Evolutionary conservation across 2,888 invertebrate genomes (phyloP), one percentile per base, ranked within the genome.

Genomic region (Apamea sordens): DNA sequence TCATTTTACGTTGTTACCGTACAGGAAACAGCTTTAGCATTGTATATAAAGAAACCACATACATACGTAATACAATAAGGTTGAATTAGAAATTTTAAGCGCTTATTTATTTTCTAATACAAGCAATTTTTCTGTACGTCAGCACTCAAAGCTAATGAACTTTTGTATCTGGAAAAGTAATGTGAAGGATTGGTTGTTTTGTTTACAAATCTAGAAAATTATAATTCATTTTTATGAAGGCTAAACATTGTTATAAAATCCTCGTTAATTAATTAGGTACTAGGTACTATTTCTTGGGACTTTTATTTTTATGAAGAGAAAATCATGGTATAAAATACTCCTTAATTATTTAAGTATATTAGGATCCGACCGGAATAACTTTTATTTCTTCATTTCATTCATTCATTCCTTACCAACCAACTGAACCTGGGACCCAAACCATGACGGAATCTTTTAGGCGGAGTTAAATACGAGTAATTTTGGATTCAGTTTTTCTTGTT

Each of bases 31-130:
- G 24, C 47, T 82, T 74, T 41, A 47, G 15, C 11, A 36, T 21
- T 53, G 18, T 56, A 47, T 36, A 18, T 77, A 83, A 83, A 81
- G 67, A 71, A 63, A 81, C 81, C 61, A 77, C 77, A 71, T 28
- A 77, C 77, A 71, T 28, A n/a, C 59, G 61, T 83, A 83, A 76
- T 61, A 67, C 65, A 71, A 76, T 83, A 71, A 15, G 28, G 70
- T 81, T 83, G 83, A 61, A 65, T 64, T 70, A 76, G 47, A 53
- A 68, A 61, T 61, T n/a, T n/a, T 68, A 44, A 28, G 24, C 10
- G 13, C 24, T 83, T 67, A 83, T 83, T 81, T 53, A 18, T 18
- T 36, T 76, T 44, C n/a, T 28, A 15, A 67, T 44, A 65, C 3
- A 32, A n/a, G 4, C 21, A 59, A 64, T 65, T 32, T 70, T 65